Evolutionary conservation across 2,113 vertebrate species (phyloP).

Genomic region (Scopus umbretta): DNA sequence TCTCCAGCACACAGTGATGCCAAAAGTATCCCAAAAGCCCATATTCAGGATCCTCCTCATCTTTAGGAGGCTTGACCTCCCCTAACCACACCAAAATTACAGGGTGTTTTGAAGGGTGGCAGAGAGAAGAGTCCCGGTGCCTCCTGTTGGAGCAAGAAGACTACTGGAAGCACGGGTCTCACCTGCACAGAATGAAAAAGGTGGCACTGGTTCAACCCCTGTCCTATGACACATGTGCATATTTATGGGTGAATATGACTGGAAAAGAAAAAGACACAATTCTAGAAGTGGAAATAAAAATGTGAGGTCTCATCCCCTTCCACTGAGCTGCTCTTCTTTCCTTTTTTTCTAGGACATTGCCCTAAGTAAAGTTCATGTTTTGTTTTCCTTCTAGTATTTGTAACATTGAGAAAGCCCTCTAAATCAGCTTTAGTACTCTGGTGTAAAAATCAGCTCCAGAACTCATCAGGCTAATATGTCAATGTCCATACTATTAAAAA

Average conservation of each 20-base stretch:
- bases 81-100: not conserved
- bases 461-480: not conserved
- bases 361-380: not conserved
- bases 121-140: not conserved
- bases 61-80: not conserved
- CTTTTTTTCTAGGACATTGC: not conserved
- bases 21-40: not conserved
- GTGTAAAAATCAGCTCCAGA: not conserved
- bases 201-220: not conserved
- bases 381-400: not conserved
- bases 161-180: not conserved
- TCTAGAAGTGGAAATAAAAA: not conserved
- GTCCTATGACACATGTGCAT: not conserved
- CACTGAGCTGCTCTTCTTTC: not conserved
- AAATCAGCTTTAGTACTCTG: not conserved
- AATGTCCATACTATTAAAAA: not conserved
- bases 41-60: not conserved
- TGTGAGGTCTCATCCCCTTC: not conserved
- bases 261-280: not conserved
- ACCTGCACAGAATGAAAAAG: not conserved
- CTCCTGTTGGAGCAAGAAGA: not conserved
- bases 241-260: not conserved
- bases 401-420: not conserved
- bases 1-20: not conserved
- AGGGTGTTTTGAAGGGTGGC: not conserved